Base-by-base conservation (phyloP, 2,888 invertebrate species). In the Lypha dubia region DNA sequence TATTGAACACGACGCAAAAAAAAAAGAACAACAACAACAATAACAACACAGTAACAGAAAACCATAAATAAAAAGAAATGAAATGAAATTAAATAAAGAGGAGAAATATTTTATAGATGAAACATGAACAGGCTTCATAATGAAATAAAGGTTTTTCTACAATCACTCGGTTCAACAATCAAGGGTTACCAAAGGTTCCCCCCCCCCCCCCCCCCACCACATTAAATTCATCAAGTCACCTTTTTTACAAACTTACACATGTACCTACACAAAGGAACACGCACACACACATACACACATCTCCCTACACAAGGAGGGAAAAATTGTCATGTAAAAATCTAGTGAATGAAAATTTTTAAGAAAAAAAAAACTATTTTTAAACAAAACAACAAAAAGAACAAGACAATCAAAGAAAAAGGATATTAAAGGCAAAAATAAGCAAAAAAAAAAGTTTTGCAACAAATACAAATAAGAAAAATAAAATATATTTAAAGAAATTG, bases 51-150 rank as follows among this genome's bases (percentile, higher is more conserved):
- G 13, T 4, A 49, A 20, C n/a, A 56, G 24, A 65, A 35, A 24
- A 7, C 51, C 11, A 83, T 15, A 68, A 63, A 75, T 53, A 35
- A 60, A 75, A 46, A 38, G 15, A 60, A 63, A 79, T 38, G 62
- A 79, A 46, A 11, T 13, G 11, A 38, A 38, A 38, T 38, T 9
- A 11, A 38, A 38, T 46, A 17, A 17, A n/a, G 15, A 60, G 70
- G 22, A 75, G 74, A 74, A 75, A 77, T 70, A 62, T 73, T 76
- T 73, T 63, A 58, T 73, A 32, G 80, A 49, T 56, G 51, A 67
- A 67, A 80, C 76, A 71, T 77, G 80, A 73, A 44, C 28, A 38
- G 71, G 35, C 60, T 80, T 15, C 51, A 56, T 76, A 80, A 84
- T 80, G 76, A 76, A 73, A 76, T 71, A 65, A 80, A 58, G 41